These are phyloP conservation scores for Sinocyclocheilus grahami DNA, from an alignment of 2,113 vertebrate genomes.

Conservation along the genomic window DNA sequence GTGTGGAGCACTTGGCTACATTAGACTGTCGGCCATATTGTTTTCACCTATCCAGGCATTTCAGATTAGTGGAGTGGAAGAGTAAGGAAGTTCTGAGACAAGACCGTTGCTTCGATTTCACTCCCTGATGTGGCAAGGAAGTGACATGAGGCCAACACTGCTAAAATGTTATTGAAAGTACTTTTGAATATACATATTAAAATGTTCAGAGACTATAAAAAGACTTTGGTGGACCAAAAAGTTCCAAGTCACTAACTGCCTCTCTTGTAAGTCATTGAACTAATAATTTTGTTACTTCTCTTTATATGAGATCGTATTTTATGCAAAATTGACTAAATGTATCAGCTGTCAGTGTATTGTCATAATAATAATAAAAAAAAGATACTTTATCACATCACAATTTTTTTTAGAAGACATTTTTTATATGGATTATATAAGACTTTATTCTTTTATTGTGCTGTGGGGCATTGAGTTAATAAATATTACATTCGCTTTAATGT, in stretches of 20 bases:
- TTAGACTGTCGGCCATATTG: constrained; percentile 31
- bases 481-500: neutral
- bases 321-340: neutral
- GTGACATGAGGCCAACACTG: constrained; percentile 16
- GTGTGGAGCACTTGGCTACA: neutral
- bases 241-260: neutral
- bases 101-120: neutral
- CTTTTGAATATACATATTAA: neutral
- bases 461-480: neutral
- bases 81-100: constrained; percentile 4
- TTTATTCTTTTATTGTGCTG: neutral
- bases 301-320: neutral
- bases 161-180: neutral
- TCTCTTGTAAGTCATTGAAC: neutral
- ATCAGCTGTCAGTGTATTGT: neutral
- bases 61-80: constrained; percentile 24
- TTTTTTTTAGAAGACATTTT: neutral
- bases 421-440: neutral
- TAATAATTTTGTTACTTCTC: neutral
- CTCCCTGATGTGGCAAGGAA: constrained; percentile 7
- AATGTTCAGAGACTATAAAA: neutral
- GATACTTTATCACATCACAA: neutral
- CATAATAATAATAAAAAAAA: neutral
- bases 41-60: constrained; percentile 30
- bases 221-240: neutral